Conservation (phyloP, 2,888 invertebrate species). For the Xestobium rufovillosum region DNA sequence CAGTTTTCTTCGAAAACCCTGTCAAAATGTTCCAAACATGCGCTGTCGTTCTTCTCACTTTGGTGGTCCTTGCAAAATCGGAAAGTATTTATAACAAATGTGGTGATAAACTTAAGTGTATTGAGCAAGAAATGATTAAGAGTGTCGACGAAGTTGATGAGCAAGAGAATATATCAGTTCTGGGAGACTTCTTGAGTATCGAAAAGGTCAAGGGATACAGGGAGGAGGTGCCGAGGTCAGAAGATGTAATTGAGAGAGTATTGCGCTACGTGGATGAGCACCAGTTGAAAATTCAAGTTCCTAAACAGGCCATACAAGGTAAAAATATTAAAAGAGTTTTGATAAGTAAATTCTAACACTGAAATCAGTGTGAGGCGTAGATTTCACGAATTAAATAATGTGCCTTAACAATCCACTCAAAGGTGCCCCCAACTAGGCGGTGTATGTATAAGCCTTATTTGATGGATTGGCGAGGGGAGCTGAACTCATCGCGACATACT, state of each 20-base stretch:
- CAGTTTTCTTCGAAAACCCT: not conserved
- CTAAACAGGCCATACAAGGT: slow-evolving; percentile 22
- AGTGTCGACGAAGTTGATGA: slow-evolving; percentile 44
- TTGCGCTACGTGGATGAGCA: slow-evolving; percentile 45
- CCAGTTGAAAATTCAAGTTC: slow-evolving; percentile 42
- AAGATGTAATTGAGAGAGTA: slow-evolving; percentile 45
- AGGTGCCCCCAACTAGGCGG: too few relatives aligned
- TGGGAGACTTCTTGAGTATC: slow-evolving; percentile 38
- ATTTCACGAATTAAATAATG: too few relatives aligned
- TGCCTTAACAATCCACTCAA: too few relatives aligned
- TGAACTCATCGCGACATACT: too few relatives aligned
- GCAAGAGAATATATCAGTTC: slow-evolving; percentile 39
- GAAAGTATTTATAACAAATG: slow-evolving; percentile 28
- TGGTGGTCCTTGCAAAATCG: slow-evolving; percentile 6
- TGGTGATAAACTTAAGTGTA: slow-evolving; percentile 33
- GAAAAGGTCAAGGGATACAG: slow-evolving; percentile 38
- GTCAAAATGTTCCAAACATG: not conserved
- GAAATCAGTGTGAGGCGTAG: too few relatives aligned
- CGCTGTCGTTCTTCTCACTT: slow-evolving; percentile 4
- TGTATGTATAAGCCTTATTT: too few relatives aligned
- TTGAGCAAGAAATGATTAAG: slow-evolving; percentile 43
- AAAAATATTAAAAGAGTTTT: too few relatives aligned
- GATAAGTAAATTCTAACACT: too few relatives aligned
- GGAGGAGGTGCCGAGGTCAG: slow-evolving; percentile 25
- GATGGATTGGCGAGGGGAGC: too few relatives aligned